These are phyloP conservation scores for Alcis repandata DNA, from an alignment of 2,888 invertebrate species.

Conservation along the genomic window DNA sequence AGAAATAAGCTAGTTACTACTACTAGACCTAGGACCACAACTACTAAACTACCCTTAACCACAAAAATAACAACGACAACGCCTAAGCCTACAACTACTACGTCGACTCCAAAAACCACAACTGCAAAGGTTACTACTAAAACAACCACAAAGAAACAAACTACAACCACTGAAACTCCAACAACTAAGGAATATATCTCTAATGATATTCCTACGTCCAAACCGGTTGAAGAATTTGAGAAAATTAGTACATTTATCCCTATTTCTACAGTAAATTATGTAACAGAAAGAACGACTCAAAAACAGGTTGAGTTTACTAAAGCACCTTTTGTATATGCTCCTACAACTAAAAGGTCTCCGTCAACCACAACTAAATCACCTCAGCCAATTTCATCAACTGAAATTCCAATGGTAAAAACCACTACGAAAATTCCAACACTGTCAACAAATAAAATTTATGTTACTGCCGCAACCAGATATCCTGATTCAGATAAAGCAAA, in stretches of 20 bases:
- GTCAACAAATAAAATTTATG: conserved; percentile 34
- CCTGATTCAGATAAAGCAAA: conserved; percentile 66
- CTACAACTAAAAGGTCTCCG: conserved; percentile 52
- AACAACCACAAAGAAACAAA: conserved; percentile 40
- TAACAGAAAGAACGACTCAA: conserved; percentile 63
- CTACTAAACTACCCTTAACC: conserved; percentile 48
- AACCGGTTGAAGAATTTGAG: conserved; percentile 60
- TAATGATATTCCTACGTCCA: conserved; percentile 52
- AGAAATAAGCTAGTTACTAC: conserved; percentile 49
- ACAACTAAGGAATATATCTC: conserved; percentile 40
- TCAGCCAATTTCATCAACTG: conserved; percentile 46
- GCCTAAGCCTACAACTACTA: conserved; percentile 46
- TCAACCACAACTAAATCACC: conserved; percentile 49
- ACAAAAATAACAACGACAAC: conserved; percentile 46
- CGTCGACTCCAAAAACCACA: conserved; percentile 35
- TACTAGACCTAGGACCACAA: conserved; percentile 43
- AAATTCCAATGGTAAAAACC: conserved; percentile 28
- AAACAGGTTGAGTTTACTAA: conserved; percentile 53
- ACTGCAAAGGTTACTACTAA: conserved; percentile 22
- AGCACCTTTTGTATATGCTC: conserved; percentile 42
- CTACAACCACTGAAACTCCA: conserved; percentile 38
- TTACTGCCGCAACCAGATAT: conserved; percentile 51
- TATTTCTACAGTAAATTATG: conserved; percentile 65
- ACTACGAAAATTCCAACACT: conserved; percentile 44
- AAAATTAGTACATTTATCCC: conserved; percentile 73